A percentile compares a stretch with the other conserved stretches of the same genome.
phyloP scores from a whole-genome alignment of 2,888 invertebrate species.

The Ischnura elegans region DNA sequence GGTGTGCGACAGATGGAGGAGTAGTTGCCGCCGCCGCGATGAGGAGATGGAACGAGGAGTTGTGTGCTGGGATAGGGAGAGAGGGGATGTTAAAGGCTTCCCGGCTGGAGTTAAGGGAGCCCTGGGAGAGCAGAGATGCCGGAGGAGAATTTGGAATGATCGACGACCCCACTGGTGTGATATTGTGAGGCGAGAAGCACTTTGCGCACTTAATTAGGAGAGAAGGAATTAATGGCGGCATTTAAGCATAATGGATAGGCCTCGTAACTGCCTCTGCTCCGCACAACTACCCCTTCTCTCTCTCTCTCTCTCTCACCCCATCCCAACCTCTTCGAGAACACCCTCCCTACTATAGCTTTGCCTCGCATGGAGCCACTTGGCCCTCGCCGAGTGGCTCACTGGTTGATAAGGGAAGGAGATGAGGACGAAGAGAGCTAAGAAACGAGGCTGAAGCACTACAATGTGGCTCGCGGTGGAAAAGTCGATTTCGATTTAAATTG shows the following conservation, averaged over 20 bases:
- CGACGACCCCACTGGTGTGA: slow-evolving; percentile 60
- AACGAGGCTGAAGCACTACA: too few relatives aligned
- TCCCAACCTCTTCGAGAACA: neutral
- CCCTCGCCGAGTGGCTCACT: too few relatives aligned
- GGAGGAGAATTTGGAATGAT: slow-evolving; percentile 28
- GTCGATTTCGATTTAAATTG: too few relatives aligned
- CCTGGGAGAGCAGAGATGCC: neutral
- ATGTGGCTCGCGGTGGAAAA: too few relatives aligned
- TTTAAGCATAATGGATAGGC: slow-evolving; percentile 65
- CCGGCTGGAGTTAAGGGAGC: neutral
- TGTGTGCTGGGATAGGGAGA: neutral
- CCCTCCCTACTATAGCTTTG: neutral
- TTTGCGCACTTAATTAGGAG: slow-evolving; percentile 61
- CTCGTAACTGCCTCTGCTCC: slow-evolving; percentile 26
- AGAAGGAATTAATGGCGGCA: slow-evolving; percentile 65
- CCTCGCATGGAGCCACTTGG: neutral
- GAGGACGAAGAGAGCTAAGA: too few relatives aligned
- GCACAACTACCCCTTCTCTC: neutral
- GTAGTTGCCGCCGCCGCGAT: too few relatives aligned
- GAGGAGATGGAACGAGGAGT: neutral
- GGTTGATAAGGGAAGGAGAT: too few relatives aligned
- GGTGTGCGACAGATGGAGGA: neutral
- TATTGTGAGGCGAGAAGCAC: slow-evolving; percentile 52
- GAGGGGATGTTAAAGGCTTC: neutral
- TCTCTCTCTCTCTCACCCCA: neutral